These are phyloP conservation scores for Scortum barcoo DNA, from an alignment of 2,113 vertebrate genomes.

Conservation along the genomic window DNA sequence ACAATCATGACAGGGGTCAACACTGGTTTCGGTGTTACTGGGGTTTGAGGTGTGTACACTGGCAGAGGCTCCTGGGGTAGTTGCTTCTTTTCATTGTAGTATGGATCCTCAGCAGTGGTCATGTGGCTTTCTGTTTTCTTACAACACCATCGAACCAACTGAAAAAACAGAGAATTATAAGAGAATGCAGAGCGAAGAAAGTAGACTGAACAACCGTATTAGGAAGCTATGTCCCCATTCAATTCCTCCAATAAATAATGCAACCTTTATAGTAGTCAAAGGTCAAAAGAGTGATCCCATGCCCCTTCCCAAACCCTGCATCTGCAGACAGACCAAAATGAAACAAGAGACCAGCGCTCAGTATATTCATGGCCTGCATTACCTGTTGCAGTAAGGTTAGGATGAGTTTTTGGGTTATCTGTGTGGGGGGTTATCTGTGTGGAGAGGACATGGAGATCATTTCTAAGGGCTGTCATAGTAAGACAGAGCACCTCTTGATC, in stretches of 20 bases:
- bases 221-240: neutral
- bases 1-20: neutral
- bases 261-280: neutral
- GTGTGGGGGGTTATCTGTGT: too few species aligned
- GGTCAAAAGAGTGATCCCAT: neutral
- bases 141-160: slow-evolving; percentile 71
- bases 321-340: neutral
- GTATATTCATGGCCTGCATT: too few species aligned
- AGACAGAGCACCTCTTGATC: too few species aligned
- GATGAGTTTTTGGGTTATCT: too few species aligned
- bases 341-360: neutral
- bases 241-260: neutral
- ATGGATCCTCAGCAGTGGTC: slow-evolving; percentile 10
- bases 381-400: too few species aligned
- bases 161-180: slow-evolving; percentile 26
- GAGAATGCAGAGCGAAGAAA: neutral
- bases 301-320: neutral
- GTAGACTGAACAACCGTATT: neutral
- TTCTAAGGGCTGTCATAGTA: too few species aligned
- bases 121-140: slow-evolving; percentile 23
- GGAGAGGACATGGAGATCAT: too few species aligned
- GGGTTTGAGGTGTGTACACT: slow-evolving; percentile 12
- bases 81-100: slow-evolving; percentile 8
- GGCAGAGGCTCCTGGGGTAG: slow-evolving; percentile 3
- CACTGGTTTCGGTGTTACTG: neutral